Evolutionary conservation across 1,140 invertebrate genomes (phyloP).

Genomic region (Anastatus disparis): DNA sequence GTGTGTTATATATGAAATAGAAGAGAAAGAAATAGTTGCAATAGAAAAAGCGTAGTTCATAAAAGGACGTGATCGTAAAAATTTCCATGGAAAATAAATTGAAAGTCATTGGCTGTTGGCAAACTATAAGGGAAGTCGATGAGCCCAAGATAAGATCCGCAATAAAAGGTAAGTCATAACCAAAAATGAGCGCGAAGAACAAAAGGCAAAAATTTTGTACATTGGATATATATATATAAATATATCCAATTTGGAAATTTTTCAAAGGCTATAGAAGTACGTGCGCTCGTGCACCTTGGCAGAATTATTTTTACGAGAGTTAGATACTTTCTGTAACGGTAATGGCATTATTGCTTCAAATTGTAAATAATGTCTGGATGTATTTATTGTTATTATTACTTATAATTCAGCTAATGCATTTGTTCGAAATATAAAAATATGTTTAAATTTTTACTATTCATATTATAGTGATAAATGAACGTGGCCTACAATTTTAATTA

Average conservation of each 20-base stretch:
- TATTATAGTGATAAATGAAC: no score
- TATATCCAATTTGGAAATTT: constrained; percentile 2
- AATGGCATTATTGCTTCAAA: constrained; percentile 8
- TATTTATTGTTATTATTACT: no score
- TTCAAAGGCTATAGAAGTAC: background rate
- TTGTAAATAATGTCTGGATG: constrained; percentile 6
- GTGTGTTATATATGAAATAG: no score
- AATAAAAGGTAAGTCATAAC: constrained; percentile 31
- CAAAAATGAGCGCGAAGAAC: constrained; percentile 6
- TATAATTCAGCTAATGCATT: no score
- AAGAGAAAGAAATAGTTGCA: background rate
- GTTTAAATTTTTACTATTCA: no score
- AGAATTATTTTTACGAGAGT: constrained; percentile 11
- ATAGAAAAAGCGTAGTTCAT: background rate
- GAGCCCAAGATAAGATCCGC: constrained; percentile 20
- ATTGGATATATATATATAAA: no score
- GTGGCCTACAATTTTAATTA: no score
- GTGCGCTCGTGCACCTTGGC: no score
- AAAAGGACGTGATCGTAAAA: constrained; percentile 23
- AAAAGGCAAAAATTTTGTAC: background rate
- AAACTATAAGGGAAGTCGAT: background rate
- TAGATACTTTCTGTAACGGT: background rate
- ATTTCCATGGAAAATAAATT: constrained; percentile 27
- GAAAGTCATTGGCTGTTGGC: background rate
- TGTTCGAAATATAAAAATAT: no score